Conservation (phyloP, 2,888 invertebrate genomes). For the Eupithecia tripunctaria region DNA sequence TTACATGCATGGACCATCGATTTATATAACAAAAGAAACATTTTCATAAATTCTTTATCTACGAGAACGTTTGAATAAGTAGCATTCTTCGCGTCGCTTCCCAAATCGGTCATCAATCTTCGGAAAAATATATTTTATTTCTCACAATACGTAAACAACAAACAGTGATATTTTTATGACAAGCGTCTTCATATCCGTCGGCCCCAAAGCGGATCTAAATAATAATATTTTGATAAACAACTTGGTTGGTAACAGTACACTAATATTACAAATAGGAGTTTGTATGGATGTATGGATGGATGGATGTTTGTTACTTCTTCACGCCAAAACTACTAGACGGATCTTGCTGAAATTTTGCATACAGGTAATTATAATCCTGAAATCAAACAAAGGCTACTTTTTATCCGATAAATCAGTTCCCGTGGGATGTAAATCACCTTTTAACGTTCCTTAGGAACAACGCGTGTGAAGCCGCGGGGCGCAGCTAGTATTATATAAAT, state of each 20-base stretch:
- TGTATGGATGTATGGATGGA: too few species aligned
- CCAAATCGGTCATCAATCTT: constrained; percentile 33
- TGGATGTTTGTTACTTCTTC: background rate
- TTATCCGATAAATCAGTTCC: too few species aligned
- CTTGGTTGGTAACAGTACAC: background rate
- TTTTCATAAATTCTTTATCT: constrained; percentile 5
- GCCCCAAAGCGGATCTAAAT: constrained; percentile 9
- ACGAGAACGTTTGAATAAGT: background rate
- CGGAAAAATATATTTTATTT: constrained; percentile 37
- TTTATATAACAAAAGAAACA: constrained; percentile 2
- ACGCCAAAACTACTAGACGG: background rate
- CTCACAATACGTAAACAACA: constrained; percentile 42
- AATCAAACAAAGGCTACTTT: too few species aligned
- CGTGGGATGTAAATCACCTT: too few species aligned
- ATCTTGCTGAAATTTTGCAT: background rate
- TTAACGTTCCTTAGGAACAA: too few species aligned
- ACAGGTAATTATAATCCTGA: too few species aligned
- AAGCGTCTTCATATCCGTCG: constrained; percentile 31
- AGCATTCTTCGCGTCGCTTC: constrained; percentile 7
- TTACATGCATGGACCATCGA: background rate
- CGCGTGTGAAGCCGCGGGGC: too few species aligned
- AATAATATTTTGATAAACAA: constrained; percentile 12
- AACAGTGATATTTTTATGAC: constrained; percentile 39
- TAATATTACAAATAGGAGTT: background rate
- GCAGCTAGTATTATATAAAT: too few species aligned